Evolutionary conservation across 2,797 vertebrate species (phyloP), one percentile per base, ranked within the genome.

Genomic region (Acanthurus lineatus): DNA sequence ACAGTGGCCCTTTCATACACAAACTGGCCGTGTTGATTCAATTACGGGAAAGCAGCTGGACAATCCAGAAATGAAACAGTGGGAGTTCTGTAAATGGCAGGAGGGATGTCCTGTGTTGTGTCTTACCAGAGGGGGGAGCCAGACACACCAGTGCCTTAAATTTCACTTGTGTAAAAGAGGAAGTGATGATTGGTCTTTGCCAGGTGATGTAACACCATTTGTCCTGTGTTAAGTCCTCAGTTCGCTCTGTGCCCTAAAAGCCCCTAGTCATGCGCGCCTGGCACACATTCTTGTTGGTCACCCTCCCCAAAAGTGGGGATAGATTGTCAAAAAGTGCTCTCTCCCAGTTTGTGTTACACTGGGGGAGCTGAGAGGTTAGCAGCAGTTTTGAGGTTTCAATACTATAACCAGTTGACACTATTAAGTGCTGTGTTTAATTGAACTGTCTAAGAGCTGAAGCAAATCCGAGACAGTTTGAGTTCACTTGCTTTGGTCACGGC

Each of bases 321-420:
- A 92, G 94, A 95, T 94, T 95, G 93, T 95, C 93, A 83, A 87
- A 87, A 89, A 77, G 74, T 85, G 85, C 87, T 86, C 82, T 57
- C 86, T 70, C 82, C 87, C 80, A 83, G 84, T 87, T 79, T 67
- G 2, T 59, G 82, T 73, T 68, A 70, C 57, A 47, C 80, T 62
- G 83, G 82, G 74, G 82, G 83, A 89, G 91, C 88, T 17, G 76
- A 86, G 82, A 92, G 81, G 52, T 91, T 94, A 95, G 95, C 94
- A 95, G 95, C 94, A 93, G 88, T 81, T 90, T 89, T 87, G 89
- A 93, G 84, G 86, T 93, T 92, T 85, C 86, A 62, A 67, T 64
- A 88, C 74, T 82, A 77, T 76, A 87, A 91, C 86, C 86, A 85
- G 86, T 48, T 73, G 83, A 91, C 73, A 77, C 84, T 80, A 81